Percentiles rank a stretch among this genome's conserved stretches.
Conservation (phyloP, 2,797 vertebrate genomes). For the Rhynchonycteris naso region DNA sequence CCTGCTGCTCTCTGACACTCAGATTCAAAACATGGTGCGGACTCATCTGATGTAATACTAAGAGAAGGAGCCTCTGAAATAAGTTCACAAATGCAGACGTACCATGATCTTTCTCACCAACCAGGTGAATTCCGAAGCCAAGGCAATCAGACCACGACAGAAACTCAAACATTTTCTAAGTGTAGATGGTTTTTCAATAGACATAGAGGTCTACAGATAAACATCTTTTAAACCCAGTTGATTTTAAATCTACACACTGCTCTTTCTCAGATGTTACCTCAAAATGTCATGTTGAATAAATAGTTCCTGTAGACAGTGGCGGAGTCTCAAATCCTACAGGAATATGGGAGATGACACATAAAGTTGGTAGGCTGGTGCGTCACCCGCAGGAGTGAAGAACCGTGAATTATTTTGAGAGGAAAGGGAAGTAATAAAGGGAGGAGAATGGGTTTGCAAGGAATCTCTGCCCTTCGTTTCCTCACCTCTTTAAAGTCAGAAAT, state of each 20-base stretch:
- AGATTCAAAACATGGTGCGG: neutral
- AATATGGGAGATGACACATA: neutral
- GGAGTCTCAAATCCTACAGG: neutral
- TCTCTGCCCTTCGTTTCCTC: neutral
- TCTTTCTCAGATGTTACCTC: slow-evolving; percentile 13
- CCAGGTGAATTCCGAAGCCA: neutral
- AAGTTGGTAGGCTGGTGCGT: accelerated
- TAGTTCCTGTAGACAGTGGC: neutral
- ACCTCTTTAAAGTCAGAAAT: neutral
- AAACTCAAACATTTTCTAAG: slow-evolving; percentile 24
- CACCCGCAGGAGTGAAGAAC: neutral
- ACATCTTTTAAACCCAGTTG: neutral
- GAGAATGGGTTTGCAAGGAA: neutral
- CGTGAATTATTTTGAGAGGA: neutral
- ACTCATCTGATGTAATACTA: neutral
- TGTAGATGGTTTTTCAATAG: neutral
- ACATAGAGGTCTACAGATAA: neutral
- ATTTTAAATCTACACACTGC: neutral
- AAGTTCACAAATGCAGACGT: neutral
- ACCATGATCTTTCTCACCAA: neutral
- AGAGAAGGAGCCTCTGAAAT: neutral
- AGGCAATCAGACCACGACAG: neutral
- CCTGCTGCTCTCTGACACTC: neutral
- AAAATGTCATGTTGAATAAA: neutral
- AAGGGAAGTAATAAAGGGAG: neutral